Evolutionary conservation across 2,113 vertebrate species (phyloP).

Genomic region (Fukomys damarensis): DNA sequence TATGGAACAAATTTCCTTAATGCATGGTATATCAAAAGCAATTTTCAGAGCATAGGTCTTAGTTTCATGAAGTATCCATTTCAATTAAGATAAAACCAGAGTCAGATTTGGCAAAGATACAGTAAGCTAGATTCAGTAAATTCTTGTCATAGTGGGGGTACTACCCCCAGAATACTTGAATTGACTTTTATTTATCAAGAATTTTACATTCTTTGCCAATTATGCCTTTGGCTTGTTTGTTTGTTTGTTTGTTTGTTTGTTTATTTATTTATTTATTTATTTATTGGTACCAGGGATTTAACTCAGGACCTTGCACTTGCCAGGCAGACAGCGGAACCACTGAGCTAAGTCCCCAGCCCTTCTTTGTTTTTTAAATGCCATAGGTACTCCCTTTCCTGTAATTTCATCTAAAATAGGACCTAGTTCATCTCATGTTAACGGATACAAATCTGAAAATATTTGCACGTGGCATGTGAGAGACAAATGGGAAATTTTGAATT

Average conservation of each 20-base stretch:
- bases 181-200: not conserved
- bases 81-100: constrained; percentile 58
- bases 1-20: constrained; percentile 43
- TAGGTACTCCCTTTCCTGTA: not conserved
- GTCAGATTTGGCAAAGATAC: not conserved
- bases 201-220: not conserved
- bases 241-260: too few relatives aligned
- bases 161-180: not conserved
- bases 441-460: not conserved
- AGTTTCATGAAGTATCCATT: constrained; percentile 54
- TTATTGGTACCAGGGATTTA: too few relatives aligned
- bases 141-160: not conserved
- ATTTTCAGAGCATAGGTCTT: constrained; percentile 48
- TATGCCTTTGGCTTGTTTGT: not conserved
- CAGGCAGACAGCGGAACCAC: too few relatives aligned
- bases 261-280: too few relatives aligned
- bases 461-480: not conserved
- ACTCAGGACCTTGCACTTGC: too few relatives aligned
- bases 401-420: not conserved
- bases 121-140: not conserved
- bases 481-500: not conserved
- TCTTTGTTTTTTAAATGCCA: not conserved
- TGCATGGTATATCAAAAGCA: constrained; percentile 8
- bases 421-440: not conserved
- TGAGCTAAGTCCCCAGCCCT: too few relatives aligned